Base-by-base conservation (phyloP, 1,140 invertebrate species). In the Coboldia fuscipes region DNA sequence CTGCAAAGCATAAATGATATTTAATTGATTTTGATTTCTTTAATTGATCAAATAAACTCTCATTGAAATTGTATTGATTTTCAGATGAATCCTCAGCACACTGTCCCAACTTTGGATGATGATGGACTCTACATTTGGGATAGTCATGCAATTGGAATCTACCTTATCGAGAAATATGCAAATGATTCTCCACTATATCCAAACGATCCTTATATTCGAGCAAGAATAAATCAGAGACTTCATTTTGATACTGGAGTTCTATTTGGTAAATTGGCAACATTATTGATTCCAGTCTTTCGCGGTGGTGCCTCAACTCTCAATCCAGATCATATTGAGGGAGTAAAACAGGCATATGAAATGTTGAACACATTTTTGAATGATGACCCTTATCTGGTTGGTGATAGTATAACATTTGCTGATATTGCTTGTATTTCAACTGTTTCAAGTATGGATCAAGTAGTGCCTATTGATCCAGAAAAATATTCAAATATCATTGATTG, bases 51-150 rank as follows among this genome's bases (percentile, higher is more conserved):
- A 18, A n/a, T n/a, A n/a, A n/a, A n/a, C n/a, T n/a, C n/a, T n/a
- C n/a, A n/a, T n/a, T n/a, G n/a, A n/a, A 4, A 20, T n/a, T 16
- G 4, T 15, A 18, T 27, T 26, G 18, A 17, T 4, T 12, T 70
- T 3, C 64, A 68, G 59, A 60, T 75, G 20, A 75, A 74, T 56
- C 68, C 69, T 19, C 67, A 70, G 36, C 70, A 72, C 33, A 63
- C 60, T n/a, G 48, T 76, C 23, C 72, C 72, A 4, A 70, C 67
- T 0, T 52, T 75, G 8, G 61, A 66, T 22, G 72, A 75, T 37
- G 54, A 68, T 38, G 70, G 67, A 6, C 71, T 73, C 41, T 46
- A 65, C 24, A 36, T 75, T 30, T 68, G 61, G 51, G 65, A 67
- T 47, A 65, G 64, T 45, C 46, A 52, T n/a, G 61, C 68, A 14